A percentile compares a stretch with the other conserved stretches of the same genome.
phyloP scores from a whole-genome alignment of 2,797 vertebrate species.

The Streptopelia turtur region DNA sequence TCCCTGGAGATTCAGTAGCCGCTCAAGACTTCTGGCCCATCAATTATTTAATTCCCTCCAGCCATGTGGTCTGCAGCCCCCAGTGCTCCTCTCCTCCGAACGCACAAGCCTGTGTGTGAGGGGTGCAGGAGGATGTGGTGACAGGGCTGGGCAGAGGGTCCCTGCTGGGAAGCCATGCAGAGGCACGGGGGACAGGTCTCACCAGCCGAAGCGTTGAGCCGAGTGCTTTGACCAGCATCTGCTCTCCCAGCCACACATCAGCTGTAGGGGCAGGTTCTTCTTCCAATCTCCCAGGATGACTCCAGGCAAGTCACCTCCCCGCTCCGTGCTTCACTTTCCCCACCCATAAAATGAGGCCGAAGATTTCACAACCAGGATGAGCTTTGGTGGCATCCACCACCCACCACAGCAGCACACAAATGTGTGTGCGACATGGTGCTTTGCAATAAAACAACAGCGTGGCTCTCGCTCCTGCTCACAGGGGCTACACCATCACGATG shows the following conservation, averaged over 20 bases:
- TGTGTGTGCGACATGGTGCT: accelerated
- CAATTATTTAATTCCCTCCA: constrained; percentile 69
- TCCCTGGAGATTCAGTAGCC: constrained; percentile 28
- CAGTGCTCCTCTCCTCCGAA: not conserved
- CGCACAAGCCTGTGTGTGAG: accelerated
- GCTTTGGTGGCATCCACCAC: not conserved
- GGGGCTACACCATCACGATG: not conserved
- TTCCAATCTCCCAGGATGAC: not conserved
- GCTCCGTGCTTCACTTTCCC: not conserved
- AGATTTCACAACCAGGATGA: not conserved
- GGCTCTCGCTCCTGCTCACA: accelerated
- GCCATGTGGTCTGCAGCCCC: constrained; percentile 57
- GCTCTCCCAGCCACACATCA: accelerated
- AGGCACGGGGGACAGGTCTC: not conserved
- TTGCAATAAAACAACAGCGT: not conserved
- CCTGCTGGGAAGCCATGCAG: accelerated
- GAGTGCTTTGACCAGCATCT: accelerated
- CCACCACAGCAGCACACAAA: accelerated
- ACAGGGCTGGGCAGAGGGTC: not conserved
- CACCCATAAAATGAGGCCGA: not conserved
- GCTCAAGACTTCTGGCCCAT: constrained; percentile 54
- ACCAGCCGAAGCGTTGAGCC: accelerated
- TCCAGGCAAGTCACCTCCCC: not conserved
- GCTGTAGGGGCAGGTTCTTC: not conserved
- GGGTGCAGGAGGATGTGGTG: not conserved